Evolutionary conservation across 1,140 invertebrate genomes (phyloP).

Genomic region (Anoplophora glabripennis): DNA sequence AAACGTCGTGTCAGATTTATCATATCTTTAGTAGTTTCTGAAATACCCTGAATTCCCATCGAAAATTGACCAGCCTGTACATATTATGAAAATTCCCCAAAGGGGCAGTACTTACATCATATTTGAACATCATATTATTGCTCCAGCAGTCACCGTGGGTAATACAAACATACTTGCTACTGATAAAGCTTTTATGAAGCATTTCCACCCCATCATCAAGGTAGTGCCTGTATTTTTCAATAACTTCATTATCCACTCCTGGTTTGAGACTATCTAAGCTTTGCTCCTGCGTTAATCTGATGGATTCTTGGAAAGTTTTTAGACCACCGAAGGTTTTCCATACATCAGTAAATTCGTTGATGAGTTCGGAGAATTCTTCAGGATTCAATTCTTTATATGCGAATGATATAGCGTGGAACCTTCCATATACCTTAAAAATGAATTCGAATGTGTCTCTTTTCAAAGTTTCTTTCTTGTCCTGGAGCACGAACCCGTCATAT

Average conservation of each 20-base stretch:
- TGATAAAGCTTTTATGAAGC: conserved; percentile 16
- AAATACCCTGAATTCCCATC: too few species aligned
- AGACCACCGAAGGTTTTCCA: not conserved
- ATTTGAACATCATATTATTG: conserved; percentile 29
- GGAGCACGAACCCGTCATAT: not conserved
- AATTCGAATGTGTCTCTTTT: not conserved
- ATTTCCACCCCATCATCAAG: not conserved
- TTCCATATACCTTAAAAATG: conserved; percentile 2
- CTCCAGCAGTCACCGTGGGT: conserved; percentile 28
- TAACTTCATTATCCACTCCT: not conserved
- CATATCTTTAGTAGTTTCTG: too few species aligned
- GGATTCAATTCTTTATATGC: not conserved
- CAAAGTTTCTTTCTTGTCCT: not conserved
- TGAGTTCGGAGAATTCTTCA: not conserved
- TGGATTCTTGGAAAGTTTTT: too few species aligned
- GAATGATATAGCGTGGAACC: not conserved
- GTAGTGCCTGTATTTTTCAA: conserved; percentile 13
- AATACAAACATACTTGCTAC: conserved; percentile 20
- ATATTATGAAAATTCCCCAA: too few species aligned
- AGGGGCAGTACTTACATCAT: conserved; percentile 16
- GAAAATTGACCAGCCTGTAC: too few species aligned
- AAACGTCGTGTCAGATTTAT: too few species aligned
- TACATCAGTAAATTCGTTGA: not conserved
- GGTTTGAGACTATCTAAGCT: not conserved
- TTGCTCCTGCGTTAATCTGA: not conserved